Percentiles rank a stretch among this genome's conserved stretches.
Conservation (phyloP, 2,797 vertebrate species). For the Hyperoplus immaculatus region DNA sequence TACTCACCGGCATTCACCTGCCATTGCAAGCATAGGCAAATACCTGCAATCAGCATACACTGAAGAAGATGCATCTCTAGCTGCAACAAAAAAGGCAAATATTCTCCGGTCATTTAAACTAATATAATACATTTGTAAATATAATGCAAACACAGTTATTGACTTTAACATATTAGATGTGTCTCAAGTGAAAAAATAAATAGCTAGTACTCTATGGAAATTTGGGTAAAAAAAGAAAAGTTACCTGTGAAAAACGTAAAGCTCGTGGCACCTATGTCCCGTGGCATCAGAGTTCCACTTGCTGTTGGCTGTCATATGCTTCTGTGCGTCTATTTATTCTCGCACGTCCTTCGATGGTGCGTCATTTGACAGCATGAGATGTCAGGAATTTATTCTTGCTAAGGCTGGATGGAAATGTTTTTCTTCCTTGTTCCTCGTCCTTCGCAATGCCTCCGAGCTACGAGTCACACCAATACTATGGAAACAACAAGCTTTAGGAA, state of each 20-base stretch:
- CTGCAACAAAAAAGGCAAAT: slow-evolving; percentile 19
- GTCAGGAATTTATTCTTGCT: not conserved
- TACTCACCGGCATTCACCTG: slow-evolving; percentile 56
- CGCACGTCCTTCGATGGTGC: not conserved
- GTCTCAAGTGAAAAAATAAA: not conserved
- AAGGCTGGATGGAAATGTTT: not conserved
- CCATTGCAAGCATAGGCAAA: slow-evolving; percentile 46
- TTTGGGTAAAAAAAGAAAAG: not conserved
- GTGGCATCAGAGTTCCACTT: not conserved
- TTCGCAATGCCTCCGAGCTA: not conserved
- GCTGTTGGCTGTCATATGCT: not conserved
- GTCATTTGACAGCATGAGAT: not conserved
- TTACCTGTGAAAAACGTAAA: not conserved
- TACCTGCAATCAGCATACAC: slow-evolving; percentile 46
- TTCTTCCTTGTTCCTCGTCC: not conserved
- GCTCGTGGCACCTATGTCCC: not conserved
- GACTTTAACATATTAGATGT: not conserved
- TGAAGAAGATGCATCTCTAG: slow-evolving; percentile 58
- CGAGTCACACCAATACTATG: too few relatives aligned
- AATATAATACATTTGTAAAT: not conserved
- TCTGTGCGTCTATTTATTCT: too few relatives aligned
- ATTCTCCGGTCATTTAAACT: not conserved
- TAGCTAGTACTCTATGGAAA: not conserved
- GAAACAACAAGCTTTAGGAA: too few relatives aligned
- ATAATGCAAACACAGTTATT: not conserved